phyloP scores from a whole-genome alignment of 2,888 invertebrate genomes.

The Troides oblongomaculatus region DNA sequence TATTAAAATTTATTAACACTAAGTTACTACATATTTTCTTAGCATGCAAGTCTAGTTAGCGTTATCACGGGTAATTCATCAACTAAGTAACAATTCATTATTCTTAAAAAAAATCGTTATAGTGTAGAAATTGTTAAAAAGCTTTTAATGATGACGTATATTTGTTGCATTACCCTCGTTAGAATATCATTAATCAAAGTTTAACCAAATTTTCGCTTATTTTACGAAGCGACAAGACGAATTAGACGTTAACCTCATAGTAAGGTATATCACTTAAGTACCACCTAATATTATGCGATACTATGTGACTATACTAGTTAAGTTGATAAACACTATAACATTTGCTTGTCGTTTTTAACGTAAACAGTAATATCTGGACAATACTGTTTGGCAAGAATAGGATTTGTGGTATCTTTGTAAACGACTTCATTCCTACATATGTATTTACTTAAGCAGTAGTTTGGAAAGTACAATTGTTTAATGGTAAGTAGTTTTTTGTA shows the following conservation, averaged over 20 bases:
- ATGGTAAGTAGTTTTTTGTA: not conserved
- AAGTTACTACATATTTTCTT: constrained; percentile 19
- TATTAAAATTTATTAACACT: constrained; percentile 18
- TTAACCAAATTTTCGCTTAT: not conserved
- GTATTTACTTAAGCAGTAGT: not conserved
- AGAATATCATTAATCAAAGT: not conserved
- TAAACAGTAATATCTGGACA: too few species aligned
- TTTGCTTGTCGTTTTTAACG: too few species aligned
- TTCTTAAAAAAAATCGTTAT: constrained; percentile 1
- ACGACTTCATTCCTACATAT: not conserved
- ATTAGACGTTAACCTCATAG: too few species aligned
- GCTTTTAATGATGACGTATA: not conserved
- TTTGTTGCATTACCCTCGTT: not conserved
- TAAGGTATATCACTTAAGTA: too few species aligned
- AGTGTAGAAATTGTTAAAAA: constrained; percentile 4
- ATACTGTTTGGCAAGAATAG: too few species aligned
- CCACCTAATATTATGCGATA: too few species aligned
- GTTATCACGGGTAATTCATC: constrained; percentile 16
- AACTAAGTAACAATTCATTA: not conserved
- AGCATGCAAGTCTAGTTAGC: constrained; percentile 22
- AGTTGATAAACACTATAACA: too few species aligned
- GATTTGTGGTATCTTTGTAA: too few species aligned
- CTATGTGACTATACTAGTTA: too few species aligned
- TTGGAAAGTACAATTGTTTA: not conserved
- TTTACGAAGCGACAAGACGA: too few species aligned